Evolutionary conservation across 2,113 vertebrate species (phyloP).

Genomic region (Psilopsiagon aurifrons): DNA sequence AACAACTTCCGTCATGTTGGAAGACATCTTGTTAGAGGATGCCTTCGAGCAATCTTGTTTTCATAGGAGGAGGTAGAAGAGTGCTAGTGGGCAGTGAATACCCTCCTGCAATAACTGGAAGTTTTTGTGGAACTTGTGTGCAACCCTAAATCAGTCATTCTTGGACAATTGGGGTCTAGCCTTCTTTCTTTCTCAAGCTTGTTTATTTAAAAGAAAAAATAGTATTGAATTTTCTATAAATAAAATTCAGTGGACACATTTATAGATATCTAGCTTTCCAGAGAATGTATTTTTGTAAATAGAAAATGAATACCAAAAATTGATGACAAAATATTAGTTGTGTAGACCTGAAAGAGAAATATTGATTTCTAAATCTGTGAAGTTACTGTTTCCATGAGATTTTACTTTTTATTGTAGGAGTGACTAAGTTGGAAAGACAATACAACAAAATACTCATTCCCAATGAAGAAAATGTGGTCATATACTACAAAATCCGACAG

Average conservation of each 20-base stretch:
- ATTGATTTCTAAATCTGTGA: background rate
- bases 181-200: background rate
- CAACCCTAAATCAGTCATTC: background rate
- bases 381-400: background rate
- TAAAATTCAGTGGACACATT: background rate
- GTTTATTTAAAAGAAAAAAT: background rate
- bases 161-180: background rate
- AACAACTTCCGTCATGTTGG: background rate
- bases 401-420: slow-evolving; percentile 69
- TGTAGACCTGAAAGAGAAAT: background rate
- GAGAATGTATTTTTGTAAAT: background rate
- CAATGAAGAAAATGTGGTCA: slow-evolving; percentile 92
- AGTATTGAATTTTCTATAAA: background rate
- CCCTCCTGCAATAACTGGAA: background rate
- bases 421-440: slow-evolving; percentile 87
- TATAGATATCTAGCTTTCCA: background rate
- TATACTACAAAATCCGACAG: slow-evolving; percentile 95
- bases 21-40: background rate
- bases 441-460: slow-evolving; percentile 92
- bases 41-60: background rate
- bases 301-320: background rate
- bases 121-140: background rate
- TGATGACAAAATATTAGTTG: background rate
- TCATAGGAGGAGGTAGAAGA: background rate
- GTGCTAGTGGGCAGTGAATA: background rate